Evolutionary conservation across 2,888 invertebrate species (phyloP), one percentile per base, ranked within the genome.

Genomic region (Icerya purchasi): DNA sequence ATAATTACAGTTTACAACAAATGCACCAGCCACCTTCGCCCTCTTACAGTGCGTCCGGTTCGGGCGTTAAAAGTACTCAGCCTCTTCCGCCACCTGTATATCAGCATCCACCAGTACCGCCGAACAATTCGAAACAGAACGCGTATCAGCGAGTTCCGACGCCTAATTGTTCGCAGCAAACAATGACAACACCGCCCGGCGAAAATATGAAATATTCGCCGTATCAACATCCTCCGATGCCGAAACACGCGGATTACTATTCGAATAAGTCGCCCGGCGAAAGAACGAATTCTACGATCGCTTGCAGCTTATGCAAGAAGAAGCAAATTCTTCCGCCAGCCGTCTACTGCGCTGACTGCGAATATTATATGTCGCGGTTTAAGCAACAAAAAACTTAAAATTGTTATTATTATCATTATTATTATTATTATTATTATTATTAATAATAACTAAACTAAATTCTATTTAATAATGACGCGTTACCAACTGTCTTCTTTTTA

Each of bases 311-410:
- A 66, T 93, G 92, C 72, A 78, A 88, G 61, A 91, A 91, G 70
- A 86, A 88, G 68, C 78, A 82, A 63, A 83, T 89, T 20, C 78
- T 77, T 56, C 79, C 84, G 19, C 84, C 88, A 18, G 81, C 83
- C 49, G 78, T 83, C 66, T 92, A 91, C 70, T 93, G 92, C 72
- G 77, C 82, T 56, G 90, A 92, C 72, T 92, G 92, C 73, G 88
- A 90, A 70, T 90, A 86, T 74, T 93, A 92, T 69, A 84, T 93
- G 83, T 86, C 87, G 63, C 77, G 84, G 68, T 86, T 86, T 71
- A 81, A 83, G 68, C 83, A 82, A 53, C 77, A 78, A 58, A 51
- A 36, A 14, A n/a, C n/a, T n/a, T n/a, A n/a, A n/a, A n/a, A n/a
- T n/a, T n/a, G n/a, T n/a, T n/a, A n/a, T n/a, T n/a, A n/a, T n/a